Evolutionary conservation across 2,113 vertebrate genomes (phyloP), one percentile per base, ranked within the genome.

Genomic region (Dendropsophus ebraccatus): DNA sequence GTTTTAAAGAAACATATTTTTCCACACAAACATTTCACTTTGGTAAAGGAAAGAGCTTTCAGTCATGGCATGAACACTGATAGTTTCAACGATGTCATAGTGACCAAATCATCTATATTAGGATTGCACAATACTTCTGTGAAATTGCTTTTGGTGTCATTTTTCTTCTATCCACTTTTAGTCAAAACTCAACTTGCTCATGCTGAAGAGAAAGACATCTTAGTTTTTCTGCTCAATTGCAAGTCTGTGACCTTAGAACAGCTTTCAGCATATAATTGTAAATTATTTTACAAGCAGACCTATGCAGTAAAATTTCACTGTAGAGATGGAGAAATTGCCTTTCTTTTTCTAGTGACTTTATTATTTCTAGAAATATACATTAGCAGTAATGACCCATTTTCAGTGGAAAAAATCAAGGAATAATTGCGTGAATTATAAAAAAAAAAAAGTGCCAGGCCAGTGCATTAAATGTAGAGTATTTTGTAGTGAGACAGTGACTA

Each of bases 61-160:
- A 37, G 37, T 69, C 45, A 50, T 21, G 54, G 62, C 62, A 50
- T 35, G 49, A 32, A 79, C 32, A 32, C 49, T 70, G 62, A 41
- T 85, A 77, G 32, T 12, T 70, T 45, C 60, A 77, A 5, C 49
- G 30, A 67, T 85, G 84, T 85, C 84, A 70, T 50, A 21, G 75
- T 79, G 84, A 78, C 84, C 84, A 47, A 70, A 79, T 69, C 30
- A 56, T 30, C 45, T 79, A 16, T 85, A 56, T 69, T 79, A 56
- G 75, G 30, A 70, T 79, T 35, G 45, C 65, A 67, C 60, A 45
- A 70, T 78, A 49, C 49, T 35, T 70, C 75, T 45, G 25, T 47
- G 75, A 85, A 85, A 85, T 85, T 85, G 76, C 58, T 85, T 78
- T 77, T 78, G 45, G 74, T 78, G 60, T 79, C 25, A 84, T 84